phyloP scores from a whole-genome alignment of 2,797 vertebrate species.

The Sylvia borin region DNA sequence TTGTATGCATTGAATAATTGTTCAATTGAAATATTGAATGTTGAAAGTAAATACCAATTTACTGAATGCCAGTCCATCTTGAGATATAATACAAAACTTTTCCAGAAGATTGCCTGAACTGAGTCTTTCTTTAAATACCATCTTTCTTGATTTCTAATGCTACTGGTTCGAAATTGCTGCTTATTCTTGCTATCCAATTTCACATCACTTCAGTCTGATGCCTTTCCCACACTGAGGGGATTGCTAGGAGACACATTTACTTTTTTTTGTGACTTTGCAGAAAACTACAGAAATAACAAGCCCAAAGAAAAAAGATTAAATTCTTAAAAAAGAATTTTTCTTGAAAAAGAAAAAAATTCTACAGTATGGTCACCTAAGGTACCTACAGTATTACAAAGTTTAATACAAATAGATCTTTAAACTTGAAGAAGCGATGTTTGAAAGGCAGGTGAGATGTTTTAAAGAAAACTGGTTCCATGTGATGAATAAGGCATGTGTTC shows the following conservation, averaged over 20 bases:
- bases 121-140: neutral
- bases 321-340: no score
- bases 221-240: neutral
- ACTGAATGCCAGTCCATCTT: neutral
- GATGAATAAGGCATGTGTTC: neutral
- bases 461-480: neutral
- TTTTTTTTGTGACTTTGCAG: neutral
- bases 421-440: neutral
- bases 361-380: neutral
- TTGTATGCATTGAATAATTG: neutral
- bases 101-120: neutral
- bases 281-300: neutral
- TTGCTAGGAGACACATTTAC: neutral
- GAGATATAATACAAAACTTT: neutral
- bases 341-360: neutral
- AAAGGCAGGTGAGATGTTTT: neutral
- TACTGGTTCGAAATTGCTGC: neutral
- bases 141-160: neutral
- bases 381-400: neutral
- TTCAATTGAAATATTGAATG: neutral
- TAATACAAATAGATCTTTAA: neutral
- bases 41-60: neutral
- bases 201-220: neutral
- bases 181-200: neutral
- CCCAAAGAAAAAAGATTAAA: neutral